Conservation (phyloP, 2,113 vertebrate species). For the Serinus canaria region DNA sequence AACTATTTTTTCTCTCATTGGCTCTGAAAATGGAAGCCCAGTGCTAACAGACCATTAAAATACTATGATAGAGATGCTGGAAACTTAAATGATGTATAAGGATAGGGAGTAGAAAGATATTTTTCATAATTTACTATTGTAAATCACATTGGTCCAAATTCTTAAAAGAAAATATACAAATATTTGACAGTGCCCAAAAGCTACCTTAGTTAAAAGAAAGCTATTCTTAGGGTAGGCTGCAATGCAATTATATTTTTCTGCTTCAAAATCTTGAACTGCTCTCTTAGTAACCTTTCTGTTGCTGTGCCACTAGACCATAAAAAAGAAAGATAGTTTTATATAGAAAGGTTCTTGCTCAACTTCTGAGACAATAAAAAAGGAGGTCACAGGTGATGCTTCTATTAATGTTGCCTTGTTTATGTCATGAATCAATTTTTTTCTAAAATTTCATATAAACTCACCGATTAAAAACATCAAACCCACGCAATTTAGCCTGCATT, state of each 20-base stretch:
- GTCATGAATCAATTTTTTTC: not conserved
- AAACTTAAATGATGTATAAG: not conserved
- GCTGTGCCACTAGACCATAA: not conserved
- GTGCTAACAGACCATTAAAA: not conserved
- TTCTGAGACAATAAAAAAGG: not conserved
- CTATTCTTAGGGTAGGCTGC: not conserved
- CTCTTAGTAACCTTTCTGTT: not conserved
- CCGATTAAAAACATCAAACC: not conserved
- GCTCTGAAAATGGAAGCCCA: not conserved
- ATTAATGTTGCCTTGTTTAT: not conserved
- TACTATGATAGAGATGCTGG: not conserved
- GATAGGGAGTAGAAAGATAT: not conserved
- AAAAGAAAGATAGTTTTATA: slow-evolving; percentile 2
- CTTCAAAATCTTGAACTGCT: not conserved
- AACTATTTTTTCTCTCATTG: not conserved
- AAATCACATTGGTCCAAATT: not conserved
- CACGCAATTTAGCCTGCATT: not conserved
- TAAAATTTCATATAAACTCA: not conserved
- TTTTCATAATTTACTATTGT: not conserved
- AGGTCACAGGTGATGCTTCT: not conserved
- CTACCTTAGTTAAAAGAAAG: not conserved
- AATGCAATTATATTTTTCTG: not conserved
- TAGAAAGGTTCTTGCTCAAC: not conserved
- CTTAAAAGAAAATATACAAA: not conserved
- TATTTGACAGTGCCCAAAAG: not conserved